Evolutionary conservation across 2,113 vertebrate species (phyloP).

Genomic region (Oceanodroma tethys): DNA sequence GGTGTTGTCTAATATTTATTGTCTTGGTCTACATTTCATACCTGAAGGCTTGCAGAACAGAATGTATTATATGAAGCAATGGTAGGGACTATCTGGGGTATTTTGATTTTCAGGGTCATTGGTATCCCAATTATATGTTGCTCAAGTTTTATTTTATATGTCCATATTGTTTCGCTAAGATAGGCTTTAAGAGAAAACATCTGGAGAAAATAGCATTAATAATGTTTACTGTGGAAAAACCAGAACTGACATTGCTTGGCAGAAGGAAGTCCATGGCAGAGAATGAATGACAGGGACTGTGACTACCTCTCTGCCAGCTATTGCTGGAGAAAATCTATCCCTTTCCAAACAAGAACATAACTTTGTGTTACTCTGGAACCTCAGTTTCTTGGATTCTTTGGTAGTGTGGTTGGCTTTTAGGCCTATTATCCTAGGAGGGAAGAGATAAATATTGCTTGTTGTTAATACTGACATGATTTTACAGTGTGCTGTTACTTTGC

Average conservation of each 20-base stretch:
- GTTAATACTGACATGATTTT: not conserved
- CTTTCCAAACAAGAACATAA: not conserved
- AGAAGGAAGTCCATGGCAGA: not conserved
- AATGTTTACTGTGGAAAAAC: not conserved
- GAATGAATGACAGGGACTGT: not conserved
- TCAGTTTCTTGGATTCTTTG: not conserved
- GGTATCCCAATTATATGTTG: not conserved
- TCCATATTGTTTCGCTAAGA: not conserved
- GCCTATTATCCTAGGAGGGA: not conserved
- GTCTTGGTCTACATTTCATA: not conserved
- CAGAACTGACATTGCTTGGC: not conserved
- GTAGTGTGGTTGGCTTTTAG: not conserved
- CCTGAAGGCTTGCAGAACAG: not conserved
- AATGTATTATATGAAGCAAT: not conserved
- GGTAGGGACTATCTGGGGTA: not conserved
- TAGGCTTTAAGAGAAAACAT: not conserved
- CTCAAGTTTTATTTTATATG: not conserved
- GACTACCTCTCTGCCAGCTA: not conserved
- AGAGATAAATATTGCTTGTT: not conserved
- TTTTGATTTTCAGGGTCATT: not conserved
- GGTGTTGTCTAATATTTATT: not conserved
- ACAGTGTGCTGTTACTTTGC: not conserved
- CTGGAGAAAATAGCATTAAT: not conserved
- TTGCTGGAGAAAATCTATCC: not conserved
- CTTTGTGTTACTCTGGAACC: not conserved